Conservation (phyloP, 2,888 invertebrate genomes). For the Ctena decussata region DNA sequence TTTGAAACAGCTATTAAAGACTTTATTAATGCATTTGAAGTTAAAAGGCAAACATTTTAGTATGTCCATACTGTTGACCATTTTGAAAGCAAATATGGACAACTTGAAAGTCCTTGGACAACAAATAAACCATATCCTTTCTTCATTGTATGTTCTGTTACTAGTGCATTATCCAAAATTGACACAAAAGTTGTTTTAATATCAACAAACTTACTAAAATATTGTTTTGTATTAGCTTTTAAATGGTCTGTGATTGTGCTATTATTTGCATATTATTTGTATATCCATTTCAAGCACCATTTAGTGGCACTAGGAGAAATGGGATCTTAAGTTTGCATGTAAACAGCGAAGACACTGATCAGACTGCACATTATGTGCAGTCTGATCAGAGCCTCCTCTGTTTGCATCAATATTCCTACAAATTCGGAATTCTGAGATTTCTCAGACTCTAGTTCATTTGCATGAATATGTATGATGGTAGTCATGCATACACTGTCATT, state of each 20-base stretch:
- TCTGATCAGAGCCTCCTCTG: too few relatives aligned
- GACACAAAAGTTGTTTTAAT: background rate
- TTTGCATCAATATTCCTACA: too few relatives aligned
- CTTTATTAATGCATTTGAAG: background rate
- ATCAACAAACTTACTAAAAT: background rate
- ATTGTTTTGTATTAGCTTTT: background rate
- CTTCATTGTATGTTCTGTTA: background rate
- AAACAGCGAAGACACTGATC: too few relatives aligned
- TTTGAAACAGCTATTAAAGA: background rate
- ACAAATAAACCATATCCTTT: constrained; percentile 4
- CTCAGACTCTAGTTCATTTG: too few relatives aligned
- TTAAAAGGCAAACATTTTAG: background rate
- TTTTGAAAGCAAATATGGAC: background rate
- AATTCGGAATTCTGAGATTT: too few relatives aligned
- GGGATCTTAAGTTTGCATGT: too few relatives aligned
- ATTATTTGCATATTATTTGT: background rate
- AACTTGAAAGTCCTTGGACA: background rate
- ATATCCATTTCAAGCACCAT: background rate
- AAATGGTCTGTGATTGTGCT: too few relatives aligned
- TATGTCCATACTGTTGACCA: background rate
- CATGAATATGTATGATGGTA: too few relatives aligned
- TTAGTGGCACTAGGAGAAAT: too few relatives aligned
- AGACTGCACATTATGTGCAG: too few relatives aligned
- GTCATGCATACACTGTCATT: too few relatives aligned
- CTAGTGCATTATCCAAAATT: background rate